Percentiles rank a stretch among this genome's conserved stretches.
Conservation (phyloP, 2,113 vertebrate species). For the Haemorhous mexicanus region DNA sequence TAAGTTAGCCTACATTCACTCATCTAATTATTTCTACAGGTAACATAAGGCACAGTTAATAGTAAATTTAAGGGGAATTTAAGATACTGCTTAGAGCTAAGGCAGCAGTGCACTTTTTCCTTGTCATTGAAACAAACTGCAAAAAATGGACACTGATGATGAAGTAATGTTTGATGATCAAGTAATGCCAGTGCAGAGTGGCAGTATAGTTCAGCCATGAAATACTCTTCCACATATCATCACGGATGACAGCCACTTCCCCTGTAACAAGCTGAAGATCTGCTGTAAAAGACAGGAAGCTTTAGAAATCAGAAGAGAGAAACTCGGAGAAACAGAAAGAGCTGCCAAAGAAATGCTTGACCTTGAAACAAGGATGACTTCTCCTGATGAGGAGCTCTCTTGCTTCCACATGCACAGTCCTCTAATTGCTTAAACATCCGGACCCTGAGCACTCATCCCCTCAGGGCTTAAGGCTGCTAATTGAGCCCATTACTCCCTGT, state of each 20-base stretch:
- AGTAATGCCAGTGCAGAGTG: background rate
- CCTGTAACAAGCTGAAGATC: background rate
- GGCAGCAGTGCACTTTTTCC: background rate
- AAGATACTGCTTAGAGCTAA: background rate
- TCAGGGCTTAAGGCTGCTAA: background rate
- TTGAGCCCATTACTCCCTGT: background rate
- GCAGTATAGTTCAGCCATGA: background rate
- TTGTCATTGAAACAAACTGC: background rate
- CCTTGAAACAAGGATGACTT: background rate
- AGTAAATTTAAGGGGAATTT: background rate
- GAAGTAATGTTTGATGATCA: background rate
- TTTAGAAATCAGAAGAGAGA: background rate
- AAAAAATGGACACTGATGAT: background rate
- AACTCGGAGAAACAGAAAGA: background rate
- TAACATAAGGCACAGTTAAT: background rate
- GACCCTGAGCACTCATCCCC: background rate
- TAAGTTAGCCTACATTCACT: background rate
- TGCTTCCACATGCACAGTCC: background rate
- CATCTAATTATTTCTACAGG: background rate
- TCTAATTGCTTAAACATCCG: background rate
- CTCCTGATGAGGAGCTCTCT: background rate
- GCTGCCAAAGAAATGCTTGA: background rate
- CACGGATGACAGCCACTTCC: fast-evolving
- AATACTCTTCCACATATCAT: background rate
- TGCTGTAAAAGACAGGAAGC: background rate